Evolutionary conservation across 2,888 invertebrate species (phyloP), one percentile per base, ranked within the genome.

Genomic region (Nysson spinosus): DNA sequence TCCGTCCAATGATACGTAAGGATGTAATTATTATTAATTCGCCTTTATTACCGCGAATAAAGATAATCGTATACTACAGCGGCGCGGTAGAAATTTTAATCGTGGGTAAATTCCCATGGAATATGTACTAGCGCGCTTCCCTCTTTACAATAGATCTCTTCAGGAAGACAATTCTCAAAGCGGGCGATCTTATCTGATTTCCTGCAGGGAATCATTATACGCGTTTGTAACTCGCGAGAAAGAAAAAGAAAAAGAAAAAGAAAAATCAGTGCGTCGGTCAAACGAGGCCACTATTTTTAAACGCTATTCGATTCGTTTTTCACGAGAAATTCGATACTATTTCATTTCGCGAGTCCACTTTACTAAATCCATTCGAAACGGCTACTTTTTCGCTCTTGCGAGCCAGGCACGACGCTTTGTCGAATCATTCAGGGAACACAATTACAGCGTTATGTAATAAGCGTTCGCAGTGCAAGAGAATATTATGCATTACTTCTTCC

Each of bases 51-150:
- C 82, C 83, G 83, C 79, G 83, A 81, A 83, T 81, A 83, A 84
- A 82, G 77, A 80, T 82, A 83, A 84, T 79, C 76, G 78, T 83
- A 77, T 83, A 83, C 80, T 81, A 65, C 80, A 79, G 82, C 79
- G 75, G 77, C 72, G 78, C 81, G 77, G 82, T 82, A 75, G 62
- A 73, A 73, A 81, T 83, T 77, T 86, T 87, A 87, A 87, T 86
- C 84, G 86, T 86, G 87, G 84, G 87, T 87, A 86, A 87, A 83
- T 87, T 87, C 86, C 84, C 87, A 87, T 79, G 81, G 77, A 77
- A 78, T 57, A 43, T 78, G 76, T 71, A 72, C 77, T 78, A 72
- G 76, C 72, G 78, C n/a, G n/a, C n/a, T 83, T 80, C 79, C 78
- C 78, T 52, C 55, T 61, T 79, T 80, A 83, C 83, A 82, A 83